Conservation (phyloP, 2,113 vertebrate genomes). For the Actenoides hombroni region DNA sequence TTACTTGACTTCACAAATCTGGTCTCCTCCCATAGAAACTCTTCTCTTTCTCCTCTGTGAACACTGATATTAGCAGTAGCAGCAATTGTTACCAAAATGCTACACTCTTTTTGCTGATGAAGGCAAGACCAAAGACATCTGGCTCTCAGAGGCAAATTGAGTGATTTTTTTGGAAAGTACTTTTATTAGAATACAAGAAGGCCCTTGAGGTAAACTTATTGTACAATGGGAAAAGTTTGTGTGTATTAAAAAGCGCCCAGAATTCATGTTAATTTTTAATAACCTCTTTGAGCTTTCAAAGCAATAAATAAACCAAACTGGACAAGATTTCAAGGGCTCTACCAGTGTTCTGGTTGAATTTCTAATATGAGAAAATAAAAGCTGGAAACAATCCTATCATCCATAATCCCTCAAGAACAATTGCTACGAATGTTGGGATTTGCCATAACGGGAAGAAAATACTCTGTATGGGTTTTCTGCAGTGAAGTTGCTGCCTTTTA, state of each 20-base stretch:
- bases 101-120: neutral
- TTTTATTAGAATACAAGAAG: neutral
- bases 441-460: neutral
- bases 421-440: neutral
- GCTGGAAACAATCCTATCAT: neutral
- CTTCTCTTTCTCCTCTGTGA: neutral
- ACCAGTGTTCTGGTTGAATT: neutral
- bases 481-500: rapidly evolving
- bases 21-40: neutral
- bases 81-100: neutral
- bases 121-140: neutral
- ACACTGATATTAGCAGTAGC: neutral
- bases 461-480: neutral
- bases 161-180: neutral
- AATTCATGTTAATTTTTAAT: neutral
- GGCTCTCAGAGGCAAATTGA: neutral
- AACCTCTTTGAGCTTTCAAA: neutral
- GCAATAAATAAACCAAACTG: neutral
- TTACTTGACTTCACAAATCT: neutral
- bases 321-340: neutral
- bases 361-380: neutral
- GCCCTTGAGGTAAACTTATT: neutral
- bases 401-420: neutral
- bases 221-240: neutral
- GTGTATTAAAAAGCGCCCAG: neutral